Evolutionary conservation across 37 sponge, comb jelly and placozoan genomes (phyloP).

Genomic region (Halichondria panicea): DNA sequence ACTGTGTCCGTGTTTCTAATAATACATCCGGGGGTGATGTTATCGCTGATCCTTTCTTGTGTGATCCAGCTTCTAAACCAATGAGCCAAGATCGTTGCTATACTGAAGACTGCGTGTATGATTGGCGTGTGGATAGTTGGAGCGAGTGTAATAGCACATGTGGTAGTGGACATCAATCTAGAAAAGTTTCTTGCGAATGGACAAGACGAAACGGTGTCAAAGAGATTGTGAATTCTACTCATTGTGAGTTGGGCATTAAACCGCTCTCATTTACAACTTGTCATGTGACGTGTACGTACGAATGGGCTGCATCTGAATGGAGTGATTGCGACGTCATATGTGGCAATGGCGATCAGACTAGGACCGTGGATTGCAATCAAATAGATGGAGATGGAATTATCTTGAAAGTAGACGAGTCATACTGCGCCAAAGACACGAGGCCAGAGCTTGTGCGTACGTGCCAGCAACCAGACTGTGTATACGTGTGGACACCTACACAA

Average conservation of each 20-base stretch:
- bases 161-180: conserved; percentile 19
- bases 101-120: conserved; percentile 18
- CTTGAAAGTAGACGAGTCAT: too few relatives aligned
- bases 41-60: not conserved
- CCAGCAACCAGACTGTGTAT: too few relatives aligned
- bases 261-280: not conserved
- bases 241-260: not conserved
- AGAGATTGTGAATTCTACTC: not conserved
- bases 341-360: too few relatives aligned
- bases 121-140: conserved; percentile 27
- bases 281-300: not conserved
- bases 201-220: not conserved
- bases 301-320: not conserved
- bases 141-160: conserved; percentile 6
- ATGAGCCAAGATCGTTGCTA: not conserved
- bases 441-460: too few relatives aligned
- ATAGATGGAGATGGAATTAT: too few relatives aligned
- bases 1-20: not conserved
- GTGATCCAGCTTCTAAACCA: not conserved
- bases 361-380: too few relatives aligned
- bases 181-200: not conserved
- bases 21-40: not conserved
- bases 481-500: too few relatives aligned
- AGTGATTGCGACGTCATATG: too few relatives aligned
- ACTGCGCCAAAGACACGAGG: too few relatives aligned